phyloP scores from a whole-genome alignment of 2,797 vertebrate species.

The Ctenochaetus hawaiiensis region DNA sequence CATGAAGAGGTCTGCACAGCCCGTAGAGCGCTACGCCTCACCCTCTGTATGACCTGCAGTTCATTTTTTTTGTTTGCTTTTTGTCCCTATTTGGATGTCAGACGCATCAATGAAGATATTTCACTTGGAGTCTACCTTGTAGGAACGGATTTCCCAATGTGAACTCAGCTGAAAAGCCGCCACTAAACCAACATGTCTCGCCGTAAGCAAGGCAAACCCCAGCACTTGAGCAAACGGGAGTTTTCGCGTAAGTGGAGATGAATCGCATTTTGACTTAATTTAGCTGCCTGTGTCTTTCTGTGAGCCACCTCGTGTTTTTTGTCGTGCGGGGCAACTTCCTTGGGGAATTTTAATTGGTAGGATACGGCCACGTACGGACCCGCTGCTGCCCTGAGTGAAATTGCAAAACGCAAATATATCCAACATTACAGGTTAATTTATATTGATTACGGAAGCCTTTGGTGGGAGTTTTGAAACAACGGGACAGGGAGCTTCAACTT shows the following conservation, averaged over 20 bases:
- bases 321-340: slow-evolving; percentile 49
- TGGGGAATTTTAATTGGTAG: slow-evolving; percentile 25
- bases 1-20: slow-evolving; percentile 95
- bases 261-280: slow-evolving; percentile 57
- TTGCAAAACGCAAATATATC: slow-evolving; percentile 17
- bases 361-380: slow-evolving; percentile 63
- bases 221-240: slow-evolving; percentile 99
- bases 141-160: slow-evolving; percentile 96
- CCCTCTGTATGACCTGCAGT: slow-evolving; percentile 92
- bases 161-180: slow-evolving; percentile 91
- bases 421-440: slow-evolving; percentile 12
- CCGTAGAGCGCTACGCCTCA: slow-evolving; percentile 90
- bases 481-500: slow-evolving; percentile 36
- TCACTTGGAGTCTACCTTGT: slow-evolving; percentile 93
- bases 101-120: slow-evolving; percentile 97
- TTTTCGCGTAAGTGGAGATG: slow-evolving; percentile 97
- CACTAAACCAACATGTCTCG: slow-evolving; percentile 95
- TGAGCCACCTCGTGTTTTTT: slow-evolving; percentile 24
- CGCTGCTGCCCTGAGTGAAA: slow-evolving; percentile 73
- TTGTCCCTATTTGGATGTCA: slow-evolving; percentile 90
- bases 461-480: slow-evolving; percentile 55
- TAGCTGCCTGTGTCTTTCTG: slow-evolving; percentile 15
- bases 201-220: slow-evolving; percentile 99
- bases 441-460: background rate
- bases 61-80: slow-evolving; percentile 56